Conservation (phyloP, 2,888 invertebrate genomes). For the Pseudeuparius sepicola region DNA sequence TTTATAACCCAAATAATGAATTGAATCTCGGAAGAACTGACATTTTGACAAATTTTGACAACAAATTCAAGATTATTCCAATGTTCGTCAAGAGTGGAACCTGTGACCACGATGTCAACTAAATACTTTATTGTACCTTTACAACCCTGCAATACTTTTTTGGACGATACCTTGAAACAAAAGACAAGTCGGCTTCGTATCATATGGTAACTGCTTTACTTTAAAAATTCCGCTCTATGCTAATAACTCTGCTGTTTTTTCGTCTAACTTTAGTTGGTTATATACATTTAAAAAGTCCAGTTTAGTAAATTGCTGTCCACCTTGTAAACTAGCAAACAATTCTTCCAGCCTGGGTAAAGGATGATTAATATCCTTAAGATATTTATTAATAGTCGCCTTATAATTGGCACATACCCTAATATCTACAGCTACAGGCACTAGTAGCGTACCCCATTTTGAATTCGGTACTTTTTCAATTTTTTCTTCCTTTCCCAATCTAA, state of each 20-base stretch:
- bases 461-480: constrained; percentile 13
- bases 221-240: constrained; percentile 21
- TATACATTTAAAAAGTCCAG: constrained; percentile 15
- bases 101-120: too few species aligned
- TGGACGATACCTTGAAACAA: too few species aligned
- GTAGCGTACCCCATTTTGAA: constrained; percentile 14
- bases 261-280: too few species aligned
- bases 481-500: constrained; percentile 11
- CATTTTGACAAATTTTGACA: constrained; percentile 26
- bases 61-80: constrained; percentile 11
- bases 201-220: constrained; percentile 29
- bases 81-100: too few species aligned
- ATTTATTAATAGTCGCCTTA: constrained; percentile 26
- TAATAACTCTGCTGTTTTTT: constrained; percentile 29
- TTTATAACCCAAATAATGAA: constrained; percentile 21
- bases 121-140: constrained; percentile 20
- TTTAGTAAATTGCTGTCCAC: too few species aligned
- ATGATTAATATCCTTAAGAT: constrained; percentile 15
- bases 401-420: constrained; percentile 24
- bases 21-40: constrained; percentile 22
- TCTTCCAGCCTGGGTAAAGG: constrained; percentile 15
- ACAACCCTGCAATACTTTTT: constrained; percentile 6
- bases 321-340: too few species aligned
- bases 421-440: too few species aligned
- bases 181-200: too few species aligned